Base-by-base conservation (phyloP, 1,140 invertebrate species). In the Heliconius himera region DNA sequence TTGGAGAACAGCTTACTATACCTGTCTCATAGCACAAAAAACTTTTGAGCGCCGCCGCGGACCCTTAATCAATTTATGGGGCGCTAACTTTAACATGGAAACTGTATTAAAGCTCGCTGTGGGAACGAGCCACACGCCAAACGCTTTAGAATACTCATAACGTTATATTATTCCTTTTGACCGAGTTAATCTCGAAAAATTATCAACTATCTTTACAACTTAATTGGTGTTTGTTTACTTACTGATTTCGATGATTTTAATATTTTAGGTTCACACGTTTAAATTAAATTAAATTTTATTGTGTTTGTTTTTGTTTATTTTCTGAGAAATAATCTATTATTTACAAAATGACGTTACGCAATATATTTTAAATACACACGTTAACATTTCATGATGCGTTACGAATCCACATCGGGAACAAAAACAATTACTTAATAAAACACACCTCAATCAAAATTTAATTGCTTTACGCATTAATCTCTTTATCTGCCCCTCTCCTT, bases 391-490 rank as follows among this genome's bases (percentile, higher is more conserved):
- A 91, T 88, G 85, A 81, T 87, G 89, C 89, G 88, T 91, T 87
- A 84, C 87, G 83, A 90, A 91, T 90, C 79, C 83, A 88, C 89
- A 89, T 87, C 85, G 86, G 86, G 88, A 92, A 93, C 92, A 93
- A 93, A 94, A 92, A 91, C 92, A 93, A 94, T 94, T 93, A 94
- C 90, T 94, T 93, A 93, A 94, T 94, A 93, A 94, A 94, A 93
- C 86, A 93, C 91, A 94, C 91, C 91, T 93, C 91, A 93, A 94
- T 93, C 90, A 92, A 91, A 90, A 89, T 90, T 29, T 91, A 91
- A 92, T 92, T 89, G 90, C 87, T 92, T 89, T 88, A 83, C 87
- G 87, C 84, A 85, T 86, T 88, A 88, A 88, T 88, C 85, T 85
- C 83, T 88, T 83, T 84, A 84, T 84, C 83, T 82, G 0, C 70